Percentiles rank a stretch among this genome's conserved stretches.
These are phyloP conservation scores for Aldabrachelys gigantea DNA, from an alignment of 2,113 vertebrate genomes.

Conservation along the genomic window DNA sequence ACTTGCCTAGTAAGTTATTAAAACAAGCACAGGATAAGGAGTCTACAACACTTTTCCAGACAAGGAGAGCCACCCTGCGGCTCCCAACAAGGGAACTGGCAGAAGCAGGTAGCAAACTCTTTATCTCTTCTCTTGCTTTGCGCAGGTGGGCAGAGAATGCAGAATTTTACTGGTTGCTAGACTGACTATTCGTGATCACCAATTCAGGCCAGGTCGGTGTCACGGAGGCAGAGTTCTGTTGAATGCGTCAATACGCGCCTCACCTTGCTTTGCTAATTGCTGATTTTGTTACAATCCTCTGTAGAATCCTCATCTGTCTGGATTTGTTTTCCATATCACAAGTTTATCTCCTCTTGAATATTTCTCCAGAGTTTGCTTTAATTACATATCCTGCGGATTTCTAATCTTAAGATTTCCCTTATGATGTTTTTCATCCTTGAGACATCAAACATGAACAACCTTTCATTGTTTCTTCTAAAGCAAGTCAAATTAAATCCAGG, in stretches of 20 bases:
- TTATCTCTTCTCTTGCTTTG: not conserved
- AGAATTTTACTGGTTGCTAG: rapidly evolving
- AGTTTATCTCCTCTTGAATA: too few relatives aligned
- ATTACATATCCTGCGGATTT: not conserved
- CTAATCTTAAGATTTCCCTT: not conserved
- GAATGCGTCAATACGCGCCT: rapidly evolving
- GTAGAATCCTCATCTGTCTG: not conserved
- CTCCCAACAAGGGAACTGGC: not conserved
- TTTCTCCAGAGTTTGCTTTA: not conserved
- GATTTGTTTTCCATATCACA: not conserved
- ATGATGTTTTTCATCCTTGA: not conserved
- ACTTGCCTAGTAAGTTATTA: not conserved
- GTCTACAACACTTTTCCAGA: not conserved
- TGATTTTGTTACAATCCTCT: not conserved
- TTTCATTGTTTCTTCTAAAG: not conserved
- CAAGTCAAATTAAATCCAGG: not conserved
- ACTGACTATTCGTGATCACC: not conserved
- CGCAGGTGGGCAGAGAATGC: not conserved
- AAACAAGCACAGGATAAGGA: not conserved
- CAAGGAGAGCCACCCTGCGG: not conserved
- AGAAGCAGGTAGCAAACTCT: not conserved
- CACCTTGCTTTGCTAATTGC: rapidly evolving
- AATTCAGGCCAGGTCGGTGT: rapidly evolving
- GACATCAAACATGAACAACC: not conserved
- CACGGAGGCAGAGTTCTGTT: not conserved